These are phyloP conservation scores for Pelusios castaneus DNA, from an alignment of 2,113 vertebrate species.

Conservation along the genomic window DNA sequence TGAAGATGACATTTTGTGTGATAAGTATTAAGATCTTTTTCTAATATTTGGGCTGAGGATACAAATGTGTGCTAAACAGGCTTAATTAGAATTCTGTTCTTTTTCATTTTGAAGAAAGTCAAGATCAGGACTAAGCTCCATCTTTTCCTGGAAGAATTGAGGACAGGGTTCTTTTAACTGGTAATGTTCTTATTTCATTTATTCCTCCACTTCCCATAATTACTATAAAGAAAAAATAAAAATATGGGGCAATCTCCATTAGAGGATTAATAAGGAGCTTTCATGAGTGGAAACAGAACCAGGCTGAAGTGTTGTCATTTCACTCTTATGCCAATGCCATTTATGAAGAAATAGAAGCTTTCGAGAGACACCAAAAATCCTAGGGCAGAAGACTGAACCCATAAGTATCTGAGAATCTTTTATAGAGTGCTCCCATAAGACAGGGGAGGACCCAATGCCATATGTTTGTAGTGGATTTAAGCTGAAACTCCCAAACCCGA, in stretches of 20 bases:
- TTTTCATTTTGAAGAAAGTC: not conserved
- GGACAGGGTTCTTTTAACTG: not conserved
- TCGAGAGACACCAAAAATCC: not conserved
- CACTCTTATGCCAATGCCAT: accelerated
- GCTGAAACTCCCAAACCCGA: not conserved
- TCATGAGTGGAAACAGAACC: not conserved
- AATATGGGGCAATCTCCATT: not conserved
- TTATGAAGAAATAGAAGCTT: accelerated
- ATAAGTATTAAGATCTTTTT: not conserved
- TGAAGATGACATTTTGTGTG: accelerated
- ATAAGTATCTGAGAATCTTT: not conserved
- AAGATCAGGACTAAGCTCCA: not conserved
- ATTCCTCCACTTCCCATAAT: not conserved
- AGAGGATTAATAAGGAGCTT: not conserved
- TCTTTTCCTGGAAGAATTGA: not conserved
- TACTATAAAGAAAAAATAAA: not conserved
- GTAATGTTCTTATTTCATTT: not conserved
- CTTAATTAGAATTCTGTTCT: not conserved
- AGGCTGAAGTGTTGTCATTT: not conserved
- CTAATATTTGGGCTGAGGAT: not conserved
- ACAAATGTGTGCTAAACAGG: not conserved
- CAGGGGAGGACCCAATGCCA: not conserved
- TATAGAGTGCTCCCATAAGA: not conserved
- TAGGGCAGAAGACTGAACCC: not conserved
- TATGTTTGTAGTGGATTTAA: not conserved